Base-by-base conservation (phyloP, 2,888 invertebrate species). In the Nemotelus pantherinus region DNA sequence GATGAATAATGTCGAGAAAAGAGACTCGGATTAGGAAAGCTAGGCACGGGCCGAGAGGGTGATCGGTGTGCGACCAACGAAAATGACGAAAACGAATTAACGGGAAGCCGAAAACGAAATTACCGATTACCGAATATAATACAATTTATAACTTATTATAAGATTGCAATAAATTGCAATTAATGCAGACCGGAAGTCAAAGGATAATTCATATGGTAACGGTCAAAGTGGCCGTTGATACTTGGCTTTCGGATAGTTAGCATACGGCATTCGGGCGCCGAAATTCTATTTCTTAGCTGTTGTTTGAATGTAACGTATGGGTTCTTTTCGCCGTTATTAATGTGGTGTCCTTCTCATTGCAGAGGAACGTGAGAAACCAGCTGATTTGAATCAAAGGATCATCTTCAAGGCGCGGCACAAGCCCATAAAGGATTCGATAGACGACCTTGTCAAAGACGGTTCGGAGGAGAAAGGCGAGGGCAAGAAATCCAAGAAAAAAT, bases 281-380 rank as follows among this genome's bases (percentile, higher is more conserved):
- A 60, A 60, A 67, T 48, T 70, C 55, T 55, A 5, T 53, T 68
- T 48, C 67, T 43, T 4, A 41, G 7, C 10, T 7, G 50, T 9
- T 50, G 50, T 50, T 25, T 25, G 25, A 25, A 25, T 60, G 41
- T 7, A 60, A 43, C 60, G 41, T 60, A 39, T 60, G 57, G 57
- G n/a, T 25, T 1, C 25, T 25, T 25, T 25, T 25, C 25, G 25
- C 25, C 25, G 25, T 25, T 25, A 25, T 25, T 25, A 25, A 25
- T 25, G 25, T 25, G 25, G 25, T 25, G 25, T 25, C 25, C 25
- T 25, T 25, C 25, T 25, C 53, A 47, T 77, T 87, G 45, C 85
- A 92, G 91, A 91, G 85, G 89, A 89, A 83, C 89, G 89, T 77
- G 88, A 89, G 82, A 87, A 88, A 57, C 90, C 90, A 48, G 92